phyloP scores from a whole-genome alignment of 2,797 vertebrate genomes.

The Xenops minutus region DNA sequence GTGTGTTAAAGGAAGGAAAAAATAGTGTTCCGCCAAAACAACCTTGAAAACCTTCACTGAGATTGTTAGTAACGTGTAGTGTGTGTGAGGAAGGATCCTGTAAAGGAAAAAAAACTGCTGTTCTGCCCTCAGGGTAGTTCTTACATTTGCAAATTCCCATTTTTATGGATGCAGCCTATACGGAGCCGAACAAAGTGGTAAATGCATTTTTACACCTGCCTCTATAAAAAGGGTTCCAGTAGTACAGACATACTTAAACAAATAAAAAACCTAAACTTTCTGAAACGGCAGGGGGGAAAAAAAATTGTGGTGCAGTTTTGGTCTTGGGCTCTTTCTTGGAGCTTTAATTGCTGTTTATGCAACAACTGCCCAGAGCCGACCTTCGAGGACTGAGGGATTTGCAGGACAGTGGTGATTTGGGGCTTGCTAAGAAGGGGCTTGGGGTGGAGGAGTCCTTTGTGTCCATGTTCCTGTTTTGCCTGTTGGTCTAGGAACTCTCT shows the following conservation, averaged over 20 bases:
- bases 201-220: neutral
- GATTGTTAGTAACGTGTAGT: neutral
- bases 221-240: neutral
- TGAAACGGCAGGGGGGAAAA: neutral
- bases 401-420: neutral
- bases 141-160: neutral
- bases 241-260: neutral
- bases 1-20: neutral
- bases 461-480: neutral
- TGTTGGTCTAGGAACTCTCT: neutral
- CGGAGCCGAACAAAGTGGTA: neutral
- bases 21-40: neutral
- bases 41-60: neutral
- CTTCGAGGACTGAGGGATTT: accelerated
- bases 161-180: neutral
- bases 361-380: neutral
- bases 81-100: neutral
- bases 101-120: neutral
- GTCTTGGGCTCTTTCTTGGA: neutral
- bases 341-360: neutral
- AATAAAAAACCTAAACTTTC: neutral
- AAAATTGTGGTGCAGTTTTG: neutral
- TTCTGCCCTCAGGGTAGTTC: neutral
- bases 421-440: neutral
- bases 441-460: neutral